phyloP scores from a whole-genome alignment of 2,888 invertebrate genomes.

The Himalopsyche anomala region DNA sequence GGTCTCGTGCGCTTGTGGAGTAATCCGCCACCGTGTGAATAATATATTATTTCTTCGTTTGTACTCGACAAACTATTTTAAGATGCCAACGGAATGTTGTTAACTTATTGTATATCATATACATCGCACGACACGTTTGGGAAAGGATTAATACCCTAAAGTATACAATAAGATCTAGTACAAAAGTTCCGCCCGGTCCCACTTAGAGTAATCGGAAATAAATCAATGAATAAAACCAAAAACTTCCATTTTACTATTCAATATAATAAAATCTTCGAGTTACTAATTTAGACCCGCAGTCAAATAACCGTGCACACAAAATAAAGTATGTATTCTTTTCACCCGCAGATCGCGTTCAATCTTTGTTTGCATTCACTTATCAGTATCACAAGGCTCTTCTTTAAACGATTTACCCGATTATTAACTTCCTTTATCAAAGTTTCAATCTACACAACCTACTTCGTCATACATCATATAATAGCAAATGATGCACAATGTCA shows the following conservation, averaged over 20 bases:
- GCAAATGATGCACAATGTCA: conserved; percentile 20
- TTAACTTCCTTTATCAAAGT: neutral
- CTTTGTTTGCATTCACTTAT: neutral
- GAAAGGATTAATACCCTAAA: no score
- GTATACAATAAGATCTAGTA: no score
- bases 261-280: neutral
- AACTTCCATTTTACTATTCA: neutral
- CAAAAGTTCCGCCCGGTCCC: neutral
- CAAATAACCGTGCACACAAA: conserved; percentile 14
- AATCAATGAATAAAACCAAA: neutral
- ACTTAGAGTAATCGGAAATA: neutral
- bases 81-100: no score
- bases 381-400: neutral
- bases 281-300: neutral
- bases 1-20: no score
- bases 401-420: neutral
- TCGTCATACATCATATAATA: neutral
- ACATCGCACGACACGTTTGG: no score
- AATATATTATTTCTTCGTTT: no score
- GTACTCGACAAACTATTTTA: no score
- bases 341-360: neutral
- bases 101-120: no score
- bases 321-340: neutral
- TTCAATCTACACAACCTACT: neutral
- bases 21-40: no score